A percentile compares a stretch with the other conserved stretches of the same genome.
phyloP scores from a whole-genome alignment of 2,113 vertebrate genomes.

The Platysteira castanea region DNA sequence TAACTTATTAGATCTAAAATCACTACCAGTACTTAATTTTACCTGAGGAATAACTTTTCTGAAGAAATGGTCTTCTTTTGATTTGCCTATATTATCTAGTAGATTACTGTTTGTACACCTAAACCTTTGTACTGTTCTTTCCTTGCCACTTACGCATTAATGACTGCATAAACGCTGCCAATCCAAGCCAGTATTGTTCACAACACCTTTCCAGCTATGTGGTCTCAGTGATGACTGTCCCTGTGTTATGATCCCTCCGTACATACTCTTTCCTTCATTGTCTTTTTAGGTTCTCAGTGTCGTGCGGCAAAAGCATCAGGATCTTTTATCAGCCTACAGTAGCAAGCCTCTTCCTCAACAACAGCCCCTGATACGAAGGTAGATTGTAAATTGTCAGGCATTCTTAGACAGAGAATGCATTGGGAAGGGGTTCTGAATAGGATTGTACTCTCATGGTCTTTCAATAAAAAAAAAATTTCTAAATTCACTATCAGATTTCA shows the following conservation, averaged over 20 bases:
- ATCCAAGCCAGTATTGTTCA: neutral
- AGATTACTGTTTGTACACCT: neutral
- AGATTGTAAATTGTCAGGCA: neutral
- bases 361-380: conserved; percentile 27
- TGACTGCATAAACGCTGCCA: neutral
- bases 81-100: neutral
- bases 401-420: conserved; percentile 17
- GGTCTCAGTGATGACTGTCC: neutral
- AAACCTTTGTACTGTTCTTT: neutral
- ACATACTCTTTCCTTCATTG: neutral
- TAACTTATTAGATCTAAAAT: neutral
- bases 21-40: neutral
- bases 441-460: conserved; percentile 15
- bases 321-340: neutral
- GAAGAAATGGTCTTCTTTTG: neutral
- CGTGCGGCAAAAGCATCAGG: neutral
- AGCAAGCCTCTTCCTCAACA: neutral
- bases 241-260: neutral
- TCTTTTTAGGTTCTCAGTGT: neutral
- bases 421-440: conserved; percentile 27
- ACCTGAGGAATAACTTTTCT: neutral
- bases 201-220: neutral
- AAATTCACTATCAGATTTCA: conserved; percentile 26
- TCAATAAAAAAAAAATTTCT: conserved; percentile 33
- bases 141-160: neutral